Evolutionary conservation across 2,888 invertebrate species (phyloP).

Genomic region (Leptinotarsa rubiginosa): DNA sequence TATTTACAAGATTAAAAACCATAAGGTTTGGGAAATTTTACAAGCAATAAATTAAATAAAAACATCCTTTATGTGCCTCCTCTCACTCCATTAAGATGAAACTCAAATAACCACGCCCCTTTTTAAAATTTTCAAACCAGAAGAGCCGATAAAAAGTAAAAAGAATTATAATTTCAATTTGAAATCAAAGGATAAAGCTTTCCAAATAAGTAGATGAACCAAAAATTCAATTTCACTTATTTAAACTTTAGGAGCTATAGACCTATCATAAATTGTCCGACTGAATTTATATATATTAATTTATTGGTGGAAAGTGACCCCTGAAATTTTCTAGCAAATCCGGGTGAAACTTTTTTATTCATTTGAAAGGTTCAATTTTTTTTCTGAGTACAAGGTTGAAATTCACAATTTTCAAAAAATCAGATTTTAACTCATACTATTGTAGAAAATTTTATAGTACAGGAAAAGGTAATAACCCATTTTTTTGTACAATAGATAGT

Average conservation of each 20-base stretch:
- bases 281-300: neutral
- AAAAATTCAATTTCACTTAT: too few relatives aligned
- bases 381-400: too few relatives aligned
- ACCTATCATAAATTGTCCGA: neutral
- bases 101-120: neutral
- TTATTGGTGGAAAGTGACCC: too few relatives aligned
- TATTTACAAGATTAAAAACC: constrained; percentile 46
- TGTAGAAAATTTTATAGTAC: too few relatives aligned
- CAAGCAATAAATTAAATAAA: constrained; percentile 16
- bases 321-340: too few relatives aligned
- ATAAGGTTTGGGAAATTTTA: constrained; percentile 43
- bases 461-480: too few relatives aligned
- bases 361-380: too few relatives aligned
- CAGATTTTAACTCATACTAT: too few relatives aligned
- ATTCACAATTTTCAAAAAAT: too few relatives aligned
- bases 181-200: neutral
- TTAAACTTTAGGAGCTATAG: neutral
- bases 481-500: too few relatives aligned
- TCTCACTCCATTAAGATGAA: neutral
- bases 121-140: neutral
- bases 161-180: neutral
- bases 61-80: constrained; percentile 10
- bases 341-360: too few relatives aligned
- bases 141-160: neutral
- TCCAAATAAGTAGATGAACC: neutral